These are phyloP conservation scores for Ischnus inquisitorius DNA, from an alignment of 2,888 invertebrate species.

Conservation along the genomic window DNA sequence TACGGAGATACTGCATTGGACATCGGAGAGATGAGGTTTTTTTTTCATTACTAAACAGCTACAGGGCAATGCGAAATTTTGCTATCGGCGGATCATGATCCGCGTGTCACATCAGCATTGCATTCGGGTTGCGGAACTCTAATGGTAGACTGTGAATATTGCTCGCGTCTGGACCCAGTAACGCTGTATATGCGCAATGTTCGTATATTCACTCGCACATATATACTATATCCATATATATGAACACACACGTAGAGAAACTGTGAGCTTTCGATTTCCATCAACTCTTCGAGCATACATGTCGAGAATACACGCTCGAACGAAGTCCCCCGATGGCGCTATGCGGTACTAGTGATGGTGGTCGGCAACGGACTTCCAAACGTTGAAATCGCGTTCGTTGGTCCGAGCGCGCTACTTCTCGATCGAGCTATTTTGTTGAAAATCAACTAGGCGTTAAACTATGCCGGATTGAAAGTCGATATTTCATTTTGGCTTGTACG, in stretches of 20 bases:
- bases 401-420: conserved; percentile 57
- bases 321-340: conserved; percentile 54
- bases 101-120: conserved; percentile 28
- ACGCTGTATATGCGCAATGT: neutral
- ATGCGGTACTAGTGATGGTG: conserved; percentile 50
- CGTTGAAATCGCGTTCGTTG: conserved; percentile 64
- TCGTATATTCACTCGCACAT: no score
- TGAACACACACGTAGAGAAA: neutral
- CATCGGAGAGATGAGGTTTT: conserved; percentile 31
- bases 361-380: conserved; percentile 44
- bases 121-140: conserved; percentile 13
- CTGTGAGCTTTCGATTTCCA: conserved; percentile 54
- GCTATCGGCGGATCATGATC: conserved; percentile 21
- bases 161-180: conserved; percentile 43
- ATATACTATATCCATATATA: conserved; percentile 1
- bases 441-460: conserved; percentile 81
- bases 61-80: neutral
- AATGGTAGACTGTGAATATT: conserved; percentile 45
- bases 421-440: conserved; percentile 77
- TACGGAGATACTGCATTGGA: conserved; percentile 8
- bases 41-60: conserved; percentile 20
- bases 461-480: conserved; percentile 80
- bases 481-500: conserved; percentile 76
- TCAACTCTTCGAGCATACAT: conserved; percentile 30
- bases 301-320: conserved; percentile 46